Percentiles rank a stretch among this genome's conserved stretches.
phyloP scores from a whole-genome alignment of 2,888 invertebrate genomes.

The Xestoiulus laeticollis region DNA sequence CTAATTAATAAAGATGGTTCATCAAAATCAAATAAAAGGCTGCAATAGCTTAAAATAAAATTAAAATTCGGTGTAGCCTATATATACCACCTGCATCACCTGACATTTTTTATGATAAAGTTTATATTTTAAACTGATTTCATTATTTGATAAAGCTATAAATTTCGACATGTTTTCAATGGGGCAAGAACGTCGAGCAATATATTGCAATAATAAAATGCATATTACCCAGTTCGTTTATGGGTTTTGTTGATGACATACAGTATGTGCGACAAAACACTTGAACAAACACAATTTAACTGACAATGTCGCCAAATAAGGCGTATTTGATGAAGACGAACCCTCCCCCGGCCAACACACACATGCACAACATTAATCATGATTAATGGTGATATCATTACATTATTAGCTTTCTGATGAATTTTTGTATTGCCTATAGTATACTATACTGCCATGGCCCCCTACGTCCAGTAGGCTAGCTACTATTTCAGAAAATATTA shows the following conservation, averaged over 20 bases:
- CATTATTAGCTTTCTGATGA: background rate
- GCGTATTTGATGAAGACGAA: background rate
- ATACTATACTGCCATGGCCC: too few relatives aligned
- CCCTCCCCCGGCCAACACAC: too few relatives aligned
- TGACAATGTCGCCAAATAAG: background rate
- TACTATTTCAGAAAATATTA: too few relatives aligned
- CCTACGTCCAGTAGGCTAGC: too few relatives aligned
- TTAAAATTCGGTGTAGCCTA: too few relatives aligned
- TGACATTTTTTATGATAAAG: background rate
- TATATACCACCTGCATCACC: background rate
- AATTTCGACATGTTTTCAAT: background rate
- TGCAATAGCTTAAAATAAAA: too few relatives aligned
- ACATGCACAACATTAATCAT: too few relatives aligned
- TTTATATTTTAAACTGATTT: constrained; percentile 2
- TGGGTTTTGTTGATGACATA: background rate
- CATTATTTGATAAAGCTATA: background rate
- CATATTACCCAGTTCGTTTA: background rate
- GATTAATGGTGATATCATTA: background rate
- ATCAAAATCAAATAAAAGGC: too few relatives aligned
- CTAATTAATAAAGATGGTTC: too few relatives aligned
- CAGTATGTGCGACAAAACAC: background rate
- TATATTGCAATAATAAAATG: background rate
- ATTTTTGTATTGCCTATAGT: too few relatives aligned
- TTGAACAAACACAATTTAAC: background rate
- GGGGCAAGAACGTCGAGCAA: background rate